A percentile compares a stretch with the other conserved stretches of the same genome.
phyloP scores from a whole-genome alignment of 1,140 invertebrate species.

The Drosophila pectinifera region DNA sequence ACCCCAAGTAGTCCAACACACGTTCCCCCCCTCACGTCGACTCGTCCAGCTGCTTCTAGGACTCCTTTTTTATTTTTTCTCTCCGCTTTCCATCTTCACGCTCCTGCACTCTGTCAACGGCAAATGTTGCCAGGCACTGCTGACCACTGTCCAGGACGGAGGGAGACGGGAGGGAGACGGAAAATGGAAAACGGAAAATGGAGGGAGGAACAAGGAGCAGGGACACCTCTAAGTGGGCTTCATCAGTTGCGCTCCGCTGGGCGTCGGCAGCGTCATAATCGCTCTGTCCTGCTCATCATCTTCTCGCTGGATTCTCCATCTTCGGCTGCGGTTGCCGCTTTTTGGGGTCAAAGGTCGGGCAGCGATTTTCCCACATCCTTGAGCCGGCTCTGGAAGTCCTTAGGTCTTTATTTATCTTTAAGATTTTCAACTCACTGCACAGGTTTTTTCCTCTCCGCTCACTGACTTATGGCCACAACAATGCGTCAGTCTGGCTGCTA shows the following conservation, averaged over 20 bases:
- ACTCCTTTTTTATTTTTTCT: constrained; percentile 32
- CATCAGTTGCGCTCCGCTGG: constrained; percentile 78
- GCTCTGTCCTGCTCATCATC: constrained; percentile 46
- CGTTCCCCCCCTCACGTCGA: constrained; percentile 5
- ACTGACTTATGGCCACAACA: constrained; percentile 71
- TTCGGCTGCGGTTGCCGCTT: constrained; percentile 48
- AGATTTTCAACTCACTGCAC: constrained; percentile 79
- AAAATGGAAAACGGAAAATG: constrained; percentile 15
- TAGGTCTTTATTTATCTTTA: constrained; percentile 84
- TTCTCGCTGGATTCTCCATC: constrained; percentile 35
- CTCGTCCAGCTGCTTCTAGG: constrained; percentile 36
- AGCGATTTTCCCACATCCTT: constrained; percentile 4
- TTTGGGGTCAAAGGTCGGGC: constrained; percentile 79
- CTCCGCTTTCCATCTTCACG: constrained; percentile 28
- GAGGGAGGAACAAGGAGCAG: constrained; percentile 15
- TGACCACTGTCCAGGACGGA: constrained; percentile 38
- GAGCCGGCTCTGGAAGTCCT: constrained; percentile 21
- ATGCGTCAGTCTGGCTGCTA: constrained; percentile 73
- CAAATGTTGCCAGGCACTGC: constrained; percentile 69
- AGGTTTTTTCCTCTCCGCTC: constrained; percentile 57
- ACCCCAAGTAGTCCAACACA: constrained; percentile 78
- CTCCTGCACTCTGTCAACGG: constrained; percentile 69
- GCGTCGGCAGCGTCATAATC: constrained; percentile 71
- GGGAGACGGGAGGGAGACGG: constrained; percentile 7
- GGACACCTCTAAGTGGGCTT: constrained; percentile 81